A percentile compares a stretch with the other conserved stretches of the same genome.
Evolutionary conservation across 2,888 invertebrate species (phyloP).

Genomic region (Alviniconcha strummeri): DNA sequence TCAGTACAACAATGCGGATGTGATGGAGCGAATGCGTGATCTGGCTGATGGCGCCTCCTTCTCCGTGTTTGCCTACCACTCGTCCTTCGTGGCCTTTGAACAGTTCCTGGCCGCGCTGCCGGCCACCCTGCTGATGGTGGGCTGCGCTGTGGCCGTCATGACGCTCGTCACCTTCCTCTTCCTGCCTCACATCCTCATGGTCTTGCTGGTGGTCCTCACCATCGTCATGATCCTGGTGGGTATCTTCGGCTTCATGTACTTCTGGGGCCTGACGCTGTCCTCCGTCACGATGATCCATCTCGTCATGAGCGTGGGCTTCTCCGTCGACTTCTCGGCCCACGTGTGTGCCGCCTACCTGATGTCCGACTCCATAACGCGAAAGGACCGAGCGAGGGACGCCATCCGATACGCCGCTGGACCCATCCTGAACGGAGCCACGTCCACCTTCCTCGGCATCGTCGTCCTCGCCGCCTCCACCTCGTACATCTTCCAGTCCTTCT

Average conservation of each 20-base stretch:
- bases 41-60: conserved; percentile 50
- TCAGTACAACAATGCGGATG: conserved; percentile 74
- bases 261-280: conserved; percentile 58
- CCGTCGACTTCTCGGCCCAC: conserved; percentile 62
- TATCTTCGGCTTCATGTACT: conserved; percentile 61
- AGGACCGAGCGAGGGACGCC: conserved; percentile 43
- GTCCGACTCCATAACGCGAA: conserved; percentile 34
- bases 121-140: conserved; percentile 60
- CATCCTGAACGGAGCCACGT: conserved; percentile 37
- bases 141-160: conserved; percentile 59
- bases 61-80: conserved; percentile 52
- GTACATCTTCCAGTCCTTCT: conserved; percentile 31
- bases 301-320: conserved; percentile 67
- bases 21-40: conserved; percentile 58
- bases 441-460: conserved; percentile 16
- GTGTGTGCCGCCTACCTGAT: conserved; percentile 56
- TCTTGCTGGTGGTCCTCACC: conserved; percentile 54
- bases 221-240: conserved; percentile 63
- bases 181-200: conserved; percentile 62
- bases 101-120: conserved; percentile 61
- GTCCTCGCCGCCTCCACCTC: conserved; percentile 18
- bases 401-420: conserved; percentile 50
- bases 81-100: conserved; percentile 61
- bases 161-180: conserved; percentile 61
- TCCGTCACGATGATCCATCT: conserved; percentile 67